These are phyloP conservation scores for Nudaria mundana DNA, from an alignment of 2,888 invertebrate species.

Conservation along the genomic window DNA sequence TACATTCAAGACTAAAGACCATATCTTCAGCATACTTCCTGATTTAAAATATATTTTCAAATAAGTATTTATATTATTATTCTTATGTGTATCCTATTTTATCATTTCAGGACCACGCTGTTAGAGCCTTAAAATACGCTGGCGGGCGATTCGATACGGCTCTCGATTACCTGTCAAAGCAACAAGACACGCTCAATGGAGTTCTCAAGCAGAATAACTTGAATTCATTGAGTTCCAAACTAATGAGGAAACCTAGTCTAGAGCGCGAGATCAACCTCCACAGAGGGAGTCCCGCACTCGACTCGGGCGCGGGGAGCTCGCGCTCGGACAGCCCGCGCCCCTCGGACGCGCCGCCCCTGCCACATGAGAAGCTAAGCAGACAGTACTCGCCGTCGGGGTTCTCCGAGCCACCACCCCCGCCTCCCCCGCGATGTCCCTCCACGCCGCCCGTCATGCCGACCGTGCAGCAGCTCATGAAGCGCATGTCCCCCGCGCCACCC, in stretches of 20 bases:
- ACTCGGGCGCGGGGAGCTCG: conserved; percentile 93
- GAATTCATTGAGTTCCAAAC: conserved; percentile 84
- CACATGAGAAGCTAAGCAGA: conserved; percentile 83
- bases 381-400: conserved; percentile 86
- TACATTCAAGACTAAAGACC: no score
- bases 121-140: conserved; percentile 85
- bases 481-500: conserved; percentile 84
- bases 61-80: not conserved
- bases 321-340: conserved; percentile 94
- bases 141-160: conserved; percentile 87
- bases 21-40: no score
- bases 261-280: conserved; percentile 90
- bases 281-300: conserved; percentile 92
- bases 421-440: conserved; percentile 87
- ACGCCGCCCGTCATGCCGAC: conserved; percentile 85
- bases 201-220: conserved; percentile 78
- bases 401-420: conserved; percentile 86
- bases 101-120: conserved; percentile 83
- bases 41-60: no score
- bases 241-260: conserved; percentile 93
- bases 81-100: not conserved
- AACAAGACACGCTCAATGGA: conserved; percentile 80
- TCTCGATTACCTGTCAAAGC: conserved; percentile 84
- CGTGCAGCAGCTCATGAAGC: conserved; percentile 78
- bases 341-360: conserved; percentile 80